Percentiles rank a stretch among this genome's conserved stretches.
These are phyloP conservation scores for Lepus townsendii DNA, from an alignment of 2,797 vertebrate species.

Conservation along the genomic window DNA sequence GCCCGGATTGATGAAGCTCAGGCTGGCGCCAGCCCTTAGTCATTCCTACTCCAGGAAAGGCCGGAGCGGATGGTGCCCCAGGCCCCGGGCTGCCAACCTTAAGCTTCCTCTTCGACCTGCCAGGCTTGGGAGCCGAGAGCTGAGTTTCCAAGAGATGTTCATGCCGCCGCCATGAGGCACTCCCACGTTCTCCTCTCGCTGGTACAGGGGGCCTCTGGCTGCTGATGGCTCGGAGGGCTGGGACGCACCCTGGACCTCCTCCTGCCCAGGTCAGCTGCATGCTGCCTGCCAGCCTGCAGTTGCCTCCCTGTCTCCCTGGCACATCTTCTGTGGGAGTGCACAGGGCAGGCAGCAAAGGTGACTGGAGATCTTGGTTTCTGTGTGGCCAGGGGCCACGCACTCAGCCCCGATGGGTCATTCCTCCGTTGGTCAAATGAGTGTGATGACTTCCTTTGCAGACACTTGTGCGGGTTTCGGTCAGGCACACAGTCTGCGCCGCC, in stretches of 20 bases:
- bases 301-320: neutral
- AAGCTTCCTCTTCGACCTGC: neutral
- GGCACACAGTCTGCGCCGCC: fast-evolving
- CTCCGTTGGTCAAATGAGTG: neutral
- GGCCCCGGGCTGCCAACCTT: neutral
- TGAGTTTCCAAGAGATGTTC: neutral
- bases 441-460: neutral
- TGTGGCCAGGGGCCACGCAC: neutral
- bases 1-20: neutral
- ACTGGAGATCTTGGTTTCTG: neutral
- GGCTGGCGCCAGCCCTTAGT: fast-evolving
- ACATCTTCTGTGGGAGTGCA: neutral
- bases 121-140: neutral
- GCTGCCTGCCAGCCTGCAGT: neutral
- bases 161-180: neutral
- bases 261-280: neutral
- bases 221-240: neutral
- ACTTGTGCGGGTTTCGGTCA: fast-evolving
- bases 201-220: neutral
- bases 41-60: neutral
- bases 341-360: neutral
- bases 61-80: neutral
- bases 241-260: neutral
- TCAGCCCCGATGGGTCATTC: neutral
- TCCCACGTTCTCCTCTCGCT: fast-evolving